Conservation (phyloP, 2,888 invertebrate genomes). For the Melinopterus prodromus region DNA sequence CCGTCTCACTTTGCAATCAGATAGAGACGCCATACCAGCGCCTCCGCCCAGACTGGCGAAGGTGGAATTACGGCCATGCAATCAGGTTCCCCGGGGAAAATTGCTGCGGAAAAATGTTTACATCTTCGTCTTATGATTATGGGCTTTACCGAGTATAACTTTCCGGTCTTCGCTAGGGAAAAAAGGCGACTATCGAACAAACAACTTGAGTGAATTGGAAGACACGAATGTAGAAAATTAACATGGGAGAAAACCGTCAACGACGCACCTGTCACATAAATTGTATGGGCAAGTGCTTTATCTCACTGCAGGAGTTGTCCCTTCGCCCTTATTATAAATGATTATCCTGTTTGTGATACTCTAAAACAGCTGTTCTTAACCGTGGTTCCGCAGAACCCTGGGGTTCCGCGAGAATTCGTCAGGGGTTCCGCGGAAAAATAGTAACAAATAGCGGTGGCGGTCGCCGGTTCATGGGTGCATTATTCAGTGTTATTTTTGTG, state of each 20-base stretch:
- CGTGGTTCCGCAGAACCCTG: too few relatives aligned
- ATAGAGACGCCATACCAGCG: not conserved
- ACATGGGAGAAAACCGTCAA: conserved; percentile 30
- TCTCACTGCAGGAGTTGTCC: not conserved
- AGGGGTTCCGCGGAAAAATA: too few relatives aligned
- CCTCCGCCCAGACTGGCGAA: not conserved
- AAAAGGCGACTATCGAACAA: conserved; percentile 33
- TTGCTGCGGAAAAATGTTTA: not conserved
- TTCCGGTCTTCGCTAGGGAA: conserved; percentile 8
- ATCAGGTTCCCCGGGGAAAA: not conserved
- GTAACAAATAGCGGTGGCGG: too few relatives aligned
- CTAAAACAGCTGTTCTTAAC: too few relatives aligned
- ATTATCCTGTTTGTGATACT: too few relatives aligned
- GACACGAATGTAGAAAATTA: conserved; percentile 35
- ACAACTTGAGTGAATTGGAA: conserved; percentile 35
- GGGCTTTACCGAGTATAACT: not conserved
- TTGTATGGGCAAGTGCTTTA: not conserved
- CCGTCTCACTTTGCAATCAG: conserved; percentile 4
- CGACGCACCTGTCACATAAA: conserved; percentile 8
- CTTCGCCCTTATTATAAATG: too few relatives aligned
- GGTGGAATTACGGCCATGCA: not conserved
- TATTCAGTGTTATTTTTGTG: too few relatives aligned
- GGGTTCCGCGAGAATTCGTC: too few relatives aligned
- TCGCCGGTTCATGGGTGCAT: too few relatives aligned
- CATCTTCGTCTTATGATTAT: not conserved